Conservation (phyloP, 2,888 invertebrate species). For the Orthosia incerta region DNA sequence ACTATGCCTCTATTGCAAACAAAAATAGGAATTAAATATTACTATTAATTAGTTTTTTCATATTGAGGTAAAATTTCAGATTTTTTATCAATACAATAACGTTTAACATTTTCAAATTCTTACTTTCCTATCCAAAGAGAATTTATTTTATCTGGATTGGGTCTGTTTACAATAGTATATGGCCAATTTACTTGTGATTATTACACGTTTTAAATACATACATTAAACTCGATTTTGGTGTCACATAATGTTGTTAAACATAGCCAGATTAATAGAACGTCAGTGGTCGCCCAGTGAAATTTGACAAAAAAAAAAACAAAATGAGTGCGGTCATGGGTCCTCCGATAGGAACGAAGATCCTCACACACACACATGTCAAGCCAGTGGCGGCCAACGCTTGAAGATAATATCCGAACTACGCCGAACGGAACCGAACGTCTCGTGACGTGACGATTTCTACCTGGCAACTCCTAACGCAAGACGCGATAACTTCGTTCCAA, state of each 20-base stretch:
- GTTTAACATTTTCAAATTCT: slow-evolving; percentile 34
- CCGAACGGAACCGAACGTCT: no score
- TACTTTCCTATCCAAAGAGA: slow-evolving; percentile 20
- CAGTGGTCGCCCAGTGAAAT: no score
- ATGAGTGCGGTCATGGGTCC: no score
- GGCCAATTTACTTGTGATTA: slow-evolving; percentile 39
- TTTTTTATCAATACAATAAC: slow-evolving; percentile 24
- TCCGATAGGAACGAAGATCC: no score
- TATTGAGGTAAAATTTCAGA: slow-evolving; percentile 53
- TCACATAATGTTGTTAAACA: slow-evolving; percentile 16
- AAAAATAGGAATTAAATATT: slow-evolving; percentile 20
- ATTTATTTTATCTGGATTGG: slow-evolving; percentile 31
- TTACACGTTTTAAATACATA: slow-evolving; percentile 4
- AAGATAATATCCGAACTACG: no score
- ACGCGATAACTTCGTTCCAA: no score
- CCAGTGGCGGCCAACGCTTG: no score
- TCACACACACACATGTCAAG: no score
- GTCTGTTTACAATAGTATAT: slow-evolving; percentile 27
- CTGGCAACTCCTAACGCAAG: no score
- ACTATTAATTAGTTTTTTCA: slow-evolving; percentile 18
- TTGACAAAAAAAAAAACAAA: no score
- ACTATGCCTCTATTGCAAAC: slow-evolving; percentile 4
- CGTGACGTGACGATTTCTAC: no score
- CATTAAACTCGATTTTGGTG: slow-evolving; percentile 20
- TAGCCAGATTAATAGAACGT: neutral